A percentile compares a stretch with the other conserved stretches of the same genome.
Evolutionary conservation across 2,888 invertebrate species (phyloP).

Genomic region (Troides helena): DNA sequence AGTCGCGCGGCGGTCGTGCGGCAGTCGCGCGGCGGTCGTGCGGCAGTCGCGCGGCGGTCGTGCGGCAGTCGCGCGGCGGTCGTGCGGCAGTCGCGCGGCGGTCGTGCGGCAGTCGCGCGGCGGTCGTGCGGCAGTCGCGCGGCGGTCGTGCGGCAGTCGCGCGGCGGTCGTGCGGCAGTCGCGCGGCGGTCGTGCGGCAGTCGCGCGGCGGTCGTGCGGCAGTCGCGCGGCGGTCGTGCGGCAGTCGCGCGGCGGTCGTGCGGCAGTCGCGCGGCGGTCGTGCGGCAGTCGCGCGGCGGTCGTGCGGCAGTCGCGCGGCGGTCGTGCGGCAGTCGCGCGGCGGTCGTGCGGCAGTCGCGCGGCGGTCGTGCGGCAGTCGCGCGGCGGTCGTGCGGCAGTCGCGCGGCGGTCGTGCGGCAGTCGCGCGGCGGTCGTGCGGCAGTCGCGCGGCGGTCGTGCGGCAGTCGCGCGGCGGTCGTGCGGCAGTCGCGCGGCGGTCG

Average conservation of each 20-base stretch:
- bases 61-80: neutral
- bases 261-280: neutral
- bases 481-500: constrained; percentile 35
- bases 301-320: neutral
- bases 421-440: constrained; percentile 32
- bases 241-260: neutral
- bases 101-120: neutral
- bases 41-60: neutral
- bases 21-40: constrained; percentile 34
- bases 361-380: constrained; percentile 6
- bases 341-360: constrained; percentile 33
- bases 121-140: neutral
- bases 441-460: neutral
- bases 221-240: constrained; percentile 33
- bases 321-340: neutral
- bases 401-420: constrained; percentile 6
- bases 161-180: constrained; percentile 19
- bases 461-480: neutral
- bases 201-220: constrained; percentile 3
- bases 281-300: constrained; percentile 35
- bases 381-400: neutral
- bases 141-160: constrained; percentile 32
- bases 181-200: neutral
- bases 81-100: constrained; percentile 35
- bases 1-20: constrained; percentile 2